These are phyloP conservation scores for Luperina testacea DNA, from an alignment of 2,888 invertebrate species.

Conservation along the genomic window DNA sequence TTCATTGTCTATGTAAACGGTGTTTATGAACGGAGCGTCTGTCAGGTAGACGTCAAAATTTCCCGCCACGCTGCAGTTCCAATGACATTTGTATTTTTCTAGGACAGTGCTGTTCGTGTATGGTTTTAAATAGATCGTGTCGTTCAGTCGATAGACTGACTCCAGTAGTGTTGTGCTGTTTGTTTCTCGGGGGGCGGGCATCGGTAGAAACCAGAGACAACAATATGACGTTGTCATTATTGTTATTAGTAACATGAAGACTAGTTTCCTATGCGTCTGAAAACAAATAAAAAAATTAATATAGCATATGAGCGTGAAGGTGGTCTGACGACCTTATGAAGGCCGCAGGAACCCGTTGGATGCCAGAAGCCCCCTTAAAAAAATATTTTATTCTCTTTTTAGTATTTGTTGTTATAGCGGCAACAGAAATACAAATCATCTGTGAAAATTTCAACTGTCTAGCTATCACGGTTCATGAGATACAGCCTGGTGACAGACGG, in stretches of 20 bases:
- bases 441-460: too few relatives aligned
- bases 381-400: too few relatives aligned
- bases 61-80: slow-evolving; percentile 77
- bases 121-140: slow-evolving; percentile 77
- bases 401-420: too few relatives aligned
- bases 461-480: too few relatives aligned
- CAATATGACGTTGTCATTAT: slow-evolving; percentile 92
- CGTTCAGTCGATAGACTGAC: slow-evolving; percentile 81
- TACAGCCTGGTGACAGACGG: too few relatives aligned
- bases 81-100: slow-evolving; percentile 82
- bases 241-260: slow-evolving; percentile 92
- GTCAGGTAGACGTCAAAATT: slow-evolving; percentile 79
- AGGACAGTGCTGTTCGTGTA: slow-evolving; percentile 68
- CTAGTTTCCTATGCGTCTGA: slow-evolving; percentile 91
- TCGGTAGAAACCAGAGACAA: slow-evolving; percentile 92
- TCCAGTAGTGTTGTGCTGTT: slow-evolving; percentile 69
- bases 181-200: slow-evolving; percentile 68
- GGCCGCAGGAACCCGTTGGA: too few relatives aligned
- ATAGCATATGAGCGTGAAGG: too few relatives aligned
- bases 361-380: too few relatives aligned
- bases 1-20: slow-evolving; percentile 75
- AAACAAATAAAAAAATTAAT: slow-evolving; percentile 61
- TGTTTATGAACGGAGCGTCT: slow-evolving; percentile 78
- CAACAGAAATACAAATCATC: too few relatives aligned
- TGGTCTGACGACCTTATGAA: too few relatives aligned